Base-by-base conservation (phyloP, 1,140 invertebrate genomes). In the Cyrtorhinus lividipennis region DNA sequence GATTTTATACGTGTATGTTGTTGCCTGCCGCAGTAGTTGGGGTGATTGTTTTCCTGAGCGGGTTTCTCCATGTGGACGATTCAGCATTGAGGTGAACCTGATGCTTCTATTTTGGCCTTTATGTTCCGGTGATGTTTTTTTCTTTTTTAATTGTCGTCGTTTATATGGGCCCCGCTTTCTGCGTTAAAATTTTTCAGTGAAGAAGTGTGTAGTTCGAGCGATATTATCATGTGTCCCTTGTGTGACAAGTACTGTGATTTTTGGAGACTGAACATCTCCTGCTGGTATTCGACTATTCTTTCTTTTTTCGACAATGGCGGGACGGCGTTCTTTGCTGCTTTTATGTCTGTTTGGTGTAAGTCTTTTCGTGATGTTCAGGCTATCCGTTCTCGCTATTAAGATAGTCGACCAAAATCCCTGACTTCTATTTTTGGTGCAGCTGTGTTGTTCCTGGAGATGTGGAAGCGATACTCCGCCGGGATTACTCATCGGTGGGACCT, bases 331-430 rank as follows among this genome's bases (percentile, higher is more conserved):
- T 98, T 97, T 75, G 89, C 95, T 26, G 82, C 92, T 48, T 91
- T 98, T 71, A 98, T 98, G 93, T 94, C 93, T 30, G 84, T 99
- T 72, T 98, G 92, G 91, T 88, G 89, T 81, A 78, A n/a, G n/a
- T n/a, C n/a, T n/a, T n/a, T n/a, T n/a, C 81, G 74, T 61, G 38
- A 46, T 57, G 8, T 25, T 18, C 62, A 56, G 18, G 20, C n/a
- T 3, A 44, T 60, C 15, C 8, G 26, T 20, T 59, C 38, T 25
- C 26, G 53, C 22, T n/a, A 56, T 56, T 61, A 48, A 46, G n/a
- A n/a, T n/a, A n/a, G n/a, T n/a, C n/a, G n/a, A n/a, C n/a, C n/a
- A n/a, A n/a, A n/a, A n/a, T n/a, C n/a, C n/a, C n/a, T n/a, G n/a
- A n/a, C n/a, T n/a, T n/a, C n/a, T n/a, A n/a, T 18, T 61, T 58